These are phyloP conservation scores for Darevskia nairensis DNA, from an alignment of 2,797 vertebrate genomes.

Conservation along the genomic window DNA sequence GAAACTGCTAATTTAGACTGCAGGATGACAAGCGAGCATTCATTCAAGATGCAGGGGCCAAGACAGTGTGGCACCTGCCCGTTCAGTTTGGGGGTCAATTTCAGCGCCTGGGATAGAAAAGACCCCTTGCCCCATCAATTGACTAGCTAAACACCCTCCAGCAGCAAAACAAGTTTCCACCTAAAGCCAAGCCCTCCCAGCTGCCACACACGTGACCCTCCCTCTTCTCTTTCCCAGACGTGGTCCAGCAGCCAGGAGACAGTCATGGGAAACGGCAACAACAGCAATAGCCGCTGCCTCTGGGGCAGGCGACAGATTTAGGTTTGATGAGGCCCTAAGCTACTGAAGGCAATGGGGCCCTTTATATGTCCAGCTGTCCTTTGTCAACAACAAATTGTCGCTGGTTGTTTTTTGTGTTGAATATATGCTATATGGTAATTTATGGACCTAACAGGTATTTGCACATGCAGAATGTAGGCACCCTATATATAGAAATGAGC, in stretches of 20 bases:
- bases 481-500: too few species aligned
- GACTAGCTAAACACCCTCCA: background rate
- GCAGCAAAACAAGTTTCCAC: background rate
- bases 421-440: too few species aligned
- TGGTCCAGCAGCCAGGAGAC: background rate
- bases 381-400: too few species aligned
- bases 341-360: too few species aligned
- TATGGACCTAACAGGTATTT: too few species aligned
- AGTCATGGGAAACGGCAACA: background rate
- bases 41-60: background rate
- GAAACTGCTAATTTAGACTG: background rate
- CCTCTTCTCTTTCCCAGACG: background rate
- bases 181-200: background rate
- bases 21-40: background rate
- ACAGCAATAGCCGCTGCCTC: background rate
- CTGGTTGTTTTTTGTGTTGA: too few species aligned
- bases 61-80: background rate
- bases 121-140: too few species aligned
- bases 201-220: background rate
- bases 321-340: too few species aligned
- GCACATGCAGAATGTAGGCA: too few species aligned
- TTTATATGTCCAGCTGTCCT: too few species aligned
- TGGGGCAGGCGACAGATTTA: too few species aligned
- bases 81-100: background rate
- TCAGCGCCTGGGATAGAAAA: background rate